Evolutionary conservation across 2,888 invertebrate genomes (phyloP).

Genomic region (Pelosia muscerda): DNA sequence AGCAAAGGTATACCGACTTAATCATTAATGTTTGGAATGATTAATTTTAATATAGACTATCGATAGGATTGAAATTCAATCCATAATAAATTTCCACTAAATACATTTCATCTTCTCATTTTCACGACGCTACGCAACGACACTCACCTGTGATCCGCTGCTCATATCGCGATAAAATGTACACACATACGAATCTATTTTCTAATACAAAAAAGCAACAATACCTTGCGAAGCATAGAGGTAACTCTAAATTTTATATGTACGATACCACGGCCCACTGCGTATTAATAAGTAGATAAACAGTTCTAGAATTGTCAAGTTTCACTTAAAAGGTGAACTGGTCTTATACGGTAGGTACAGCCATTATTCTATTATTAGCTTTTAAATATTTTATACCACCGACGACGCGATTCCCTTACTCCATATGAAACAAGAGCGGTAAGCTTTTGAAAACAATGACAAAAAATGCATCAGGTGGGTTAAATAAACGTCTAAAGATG

Average conservation of each 20-base stretch:
- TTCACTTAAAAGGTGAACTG: conserved; percentile 42
- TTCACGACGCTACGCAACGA: not conserved
- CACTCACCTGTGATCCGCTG: not conserved
- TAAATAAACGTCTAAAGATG: conserved; percentile 62
- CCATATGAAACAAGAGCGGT: conserved; percentile 51
- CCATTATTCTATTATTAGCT: conserved; percentile 62
- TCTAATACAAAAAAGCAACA: no score
- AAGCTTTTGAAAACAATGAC: conserved; percentile 48
- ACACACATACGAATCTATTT: not conserved
- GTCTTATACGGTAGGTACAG: conserved; percentile 59
- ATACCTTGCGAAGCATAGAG: no score
- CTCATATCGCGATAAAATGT: not conserved
- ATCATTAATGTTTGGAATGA: not conserved
- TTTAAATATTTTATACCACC: conserved; percentile 30
- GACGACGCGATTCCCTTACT: conserved; percentile 36
- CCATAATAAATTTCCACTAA: not conserved
- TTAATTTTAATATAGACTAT: not conserved
- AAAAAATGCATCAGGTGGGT: conserved; percentile 53
- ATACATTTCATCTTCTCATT: not conserved
- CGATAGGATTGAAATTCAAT: not conserved
- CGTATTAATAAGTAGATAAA: not conserved
- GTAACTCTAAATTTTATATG: not conserved
- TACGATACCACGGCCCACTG: not conserved
- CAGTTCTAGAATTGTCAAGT: conserved; percentile 13
- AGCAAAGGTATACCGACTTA: conserved; percentile 6